phyloP scores from a whole-genome alignment of 2,797 vertebrate species.

The Lerista edwardsae region DNA sequence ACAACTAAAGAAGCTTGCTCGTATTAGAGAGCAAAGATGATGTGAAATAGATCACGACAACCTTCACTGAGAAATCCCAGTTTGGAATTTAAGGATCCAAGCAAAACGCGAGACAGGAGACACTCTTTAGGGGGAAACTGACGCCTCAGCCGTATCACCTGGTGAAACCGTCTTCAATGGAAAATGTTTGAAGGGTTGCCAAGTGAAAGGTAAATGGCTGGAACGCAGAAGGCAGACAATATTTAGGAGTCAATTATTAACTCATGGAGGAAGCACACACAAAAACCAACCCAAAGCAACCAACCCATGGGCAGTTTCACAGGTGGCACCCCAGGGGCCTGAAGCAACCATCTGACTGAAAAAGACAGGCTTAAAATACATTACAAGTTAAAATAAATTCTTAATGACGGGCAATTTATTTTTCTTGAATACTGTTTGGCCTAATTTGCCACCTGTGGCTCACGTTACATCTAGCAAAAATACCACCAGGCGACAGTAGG shows the following conservation, averaged over 20 bases:
- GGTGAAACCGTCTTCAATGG: not conserved
- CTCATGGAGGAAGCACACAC: conserved; percentile 29
- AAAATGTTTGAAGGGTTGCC: not conserved
- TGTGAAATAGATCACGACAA: not conserved
- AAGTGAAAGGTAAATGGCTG: not conserved
- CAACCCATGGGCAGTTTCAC: conserved; percentile 13
- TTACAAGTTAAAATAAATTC: conserved; percentile 47
- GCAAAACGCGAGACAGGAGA: accelerated
- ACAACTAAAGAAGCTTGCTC: not conserved
- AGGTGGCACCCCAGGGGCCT: conserved; percentile 27
- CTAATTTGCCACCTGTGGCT: conserved; percentile 56
- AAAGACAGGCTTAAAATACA: conserved; percentile 48
- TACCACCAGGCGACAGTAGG: conserved; percentile 14
- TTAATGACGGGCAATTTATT: conserved; percentile 51
- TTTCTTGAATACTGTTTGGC: not conserved
- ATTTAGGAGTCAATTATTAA: conserved; percentile 44
- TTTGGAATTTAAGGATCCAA: accelerated
- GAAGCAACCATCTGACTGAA: not conserved
- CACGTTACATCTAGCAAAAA: conserved; percentile 44
- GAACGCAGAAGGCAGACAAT: conserved; percentile 30
- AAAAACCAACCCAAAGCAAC: not conserved
- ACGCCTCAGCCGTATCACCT: not conserved
- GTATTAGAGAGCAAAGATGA: accelerated
- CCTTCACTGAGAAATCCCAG: accelerated
- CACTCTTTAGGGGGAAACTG: accelerated